Evolutionary conservation across 2,797 vertebrate species (phyloP), one percentile per base, ranked within the genome.

Genomic region (Ptychadena robeensis): DNA sequence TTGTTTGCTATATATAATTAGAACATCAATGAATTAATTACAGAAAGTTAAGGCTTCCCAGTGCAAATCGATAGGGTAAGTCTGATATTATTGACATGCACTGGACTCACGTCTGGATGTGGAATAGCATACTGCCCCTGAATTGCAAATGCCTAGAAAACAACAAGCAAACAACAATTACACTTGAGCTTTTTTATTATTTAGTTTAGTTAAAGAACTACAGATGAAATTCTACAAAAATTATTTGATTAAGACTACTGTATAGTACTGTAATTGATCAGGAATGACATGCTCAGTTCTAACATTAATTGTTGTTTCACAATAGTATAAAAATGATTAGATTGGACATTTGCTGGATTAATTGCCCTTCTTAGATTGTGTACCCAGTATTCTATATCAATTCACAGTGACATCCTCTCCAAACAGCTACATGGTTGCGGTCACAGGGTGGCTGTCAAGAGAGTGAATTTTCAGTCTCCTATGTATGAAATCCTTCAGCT

Each of bases 91-190:
- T 90, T 91, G 88, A 88, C 89, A 86, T 85, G 90, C 81, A 73
- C 81, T 83, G 90, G 92, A 97, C 96, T 98, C 96, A 98, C 96
- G 90, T 98, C 96, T 94, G 96, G 96, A 91, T 96, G 96, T 79
- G 95, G 94, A 91, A 96, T 96, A 75, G 96, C 94, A 85, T 97
- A 98, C 91, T 97, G 96, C 79, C 96, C 96, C 85, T 96, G 96
- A 91, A 97, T 93, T 65, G 96, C 93, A 92, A 97, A 98, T 0
- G 96, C 95, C 96, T 98, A 91, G 90, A 11, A 89, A 88, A 89
- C 70, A 70, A 89, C 38, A 91, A 91, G 82, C 81, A 91, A 71
- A 74, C 75, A 71, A 59, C 90, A 86, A 88, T 70, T 53, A 82
- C 0, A 0, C 9, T 57, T 87, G 31, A 72, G 59, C 12, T 48